A percentile compares a stretch with the other conserved stretches of the same genome.
These are phyloP conservation scores for Tapirus indicus DNA, from an alignment of 2,797 vertebrate species.

Conservation along the genomic window DNA sequence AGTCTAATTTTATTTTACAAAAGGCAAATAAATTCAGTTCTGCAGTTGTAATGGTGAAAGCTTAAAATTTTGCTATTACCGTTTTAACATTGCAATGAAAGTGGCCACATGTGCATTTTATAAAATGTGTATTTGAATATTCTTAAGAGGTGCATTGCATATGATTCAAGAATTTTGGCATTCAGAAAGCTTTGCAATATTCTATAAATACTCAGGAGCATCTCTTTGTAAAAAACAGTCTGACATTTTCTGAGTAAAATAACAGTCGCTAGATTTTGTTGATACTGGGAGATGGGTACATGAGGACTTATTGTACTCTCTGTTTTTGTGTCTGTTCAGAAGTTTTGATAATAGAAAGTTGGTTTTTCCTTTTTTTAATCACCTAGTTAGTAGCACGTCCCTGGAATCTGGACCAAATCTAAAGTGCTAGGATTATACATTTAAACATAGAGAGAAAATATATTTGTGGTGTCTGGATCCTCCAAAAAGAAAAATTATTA, in stretches of 20 bases:
- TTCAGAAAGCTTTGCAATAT: constrained; percentile 40
- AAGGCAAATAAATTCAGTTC: background rate
- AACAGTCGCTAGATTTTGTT: background rate
- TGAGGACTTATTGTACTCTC: background rate
- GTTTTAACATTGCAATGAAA: background rate
- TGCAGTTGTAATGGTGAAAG: background rate
- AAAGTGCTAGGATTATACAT: constrained; percentile 1
- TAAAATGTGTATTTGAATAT: background rate
- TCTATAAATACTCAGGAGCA: background rate
- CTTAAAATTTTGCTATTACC: background rate
- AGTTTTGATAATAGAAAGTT: constrained; percentile 41
- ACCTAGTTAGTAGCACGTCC: background rate
- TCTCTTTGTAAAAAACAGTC: background rate
- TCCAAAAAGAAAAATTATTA: background rate
- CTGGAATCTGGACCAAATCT: constrained; percentile 23
- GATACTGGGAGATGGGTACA: background rate
- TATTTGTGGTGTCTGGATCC: background rate
- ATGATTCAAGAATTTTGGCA: background rate
- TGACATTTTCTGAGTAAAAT: constrained; percentile 51
- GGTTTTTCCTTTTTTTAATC: background rate
- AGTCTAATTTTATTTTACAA: background rate
- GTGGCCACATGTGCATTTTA: background rate
- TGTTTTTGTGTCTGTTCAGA: constrained; percentile 37
- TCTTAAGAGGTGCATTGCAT: background rate
- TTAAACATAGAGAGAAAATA: constrained; percentile 26